Percentiles rank a stretch among this genome's conserved stretches.
phyloP scores from a whole-genome alignment of 2,888 invertebrate species.

The Campoplex capitator region DNA sequence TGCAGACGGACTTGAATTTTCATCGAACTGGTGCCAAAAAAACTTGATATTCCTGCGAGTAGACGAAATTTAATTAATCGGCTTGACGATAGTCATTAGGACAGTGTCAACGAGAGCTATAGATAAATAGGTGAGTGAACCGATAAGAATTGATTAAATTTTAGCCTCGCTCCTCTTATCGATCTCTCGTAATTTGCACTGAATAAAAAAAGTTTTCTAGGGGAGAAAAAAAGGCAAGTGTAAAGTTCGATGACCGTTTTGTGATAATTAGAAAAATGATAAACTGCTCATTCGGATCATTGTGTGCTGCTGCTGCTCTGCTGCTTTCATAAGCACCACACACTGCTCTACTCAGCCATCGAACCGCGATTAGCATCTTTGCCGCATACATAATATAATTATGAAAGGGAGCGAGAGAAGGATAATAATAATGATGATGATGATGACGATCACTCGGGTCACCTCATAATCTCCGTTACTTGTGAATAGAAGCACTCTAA shows the following conservation, averaged over 20 bases:
- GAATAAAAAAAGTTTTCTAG: neutral
- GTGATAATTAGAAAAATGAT: constrained; percentile 41
- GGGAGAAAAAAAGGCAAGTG: constrained; percentile 1
- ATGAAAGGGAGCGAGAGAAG: neutral
- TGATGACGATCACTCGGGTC: constrained; percentile 13
- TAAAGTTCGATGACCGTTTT: constrained; percentile 55
- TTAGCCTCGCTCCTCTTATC: constrained; percentile 9
- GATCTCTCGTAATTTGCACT: constrained; percentile 10
- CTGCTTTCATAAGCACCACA: neutral
- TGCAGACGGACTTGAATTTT: neutral
- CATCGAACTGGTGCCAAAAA: neutral
- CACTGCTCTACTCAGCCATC: constrained; percentile 36
- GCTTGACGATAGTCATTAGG: neutral
- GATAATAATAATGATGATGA: neutral
- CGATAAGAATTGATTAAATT: constrained; percentile 35
- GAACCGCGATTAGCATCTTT: constrained; percentile 47
- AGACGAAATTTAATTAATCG: constrained; percentile 9
- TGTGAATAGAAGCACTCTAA: constrained; percentile 37
- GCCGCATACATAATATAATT: constrained; percentile 41
- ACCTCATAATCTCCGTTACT: neutral
- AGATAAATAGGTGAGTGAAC: neutral
- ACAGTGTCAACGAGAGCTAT: neutral
- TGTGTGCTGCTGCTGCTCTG: neutral
- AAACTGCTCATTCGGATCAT: constrained; percentile 35
- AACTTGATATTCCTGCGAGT: neutral